Base-by-base conservation (phyloP, 2,113 vertebrate genomes). In the Pelvicachromis taeniatus region DNA sequence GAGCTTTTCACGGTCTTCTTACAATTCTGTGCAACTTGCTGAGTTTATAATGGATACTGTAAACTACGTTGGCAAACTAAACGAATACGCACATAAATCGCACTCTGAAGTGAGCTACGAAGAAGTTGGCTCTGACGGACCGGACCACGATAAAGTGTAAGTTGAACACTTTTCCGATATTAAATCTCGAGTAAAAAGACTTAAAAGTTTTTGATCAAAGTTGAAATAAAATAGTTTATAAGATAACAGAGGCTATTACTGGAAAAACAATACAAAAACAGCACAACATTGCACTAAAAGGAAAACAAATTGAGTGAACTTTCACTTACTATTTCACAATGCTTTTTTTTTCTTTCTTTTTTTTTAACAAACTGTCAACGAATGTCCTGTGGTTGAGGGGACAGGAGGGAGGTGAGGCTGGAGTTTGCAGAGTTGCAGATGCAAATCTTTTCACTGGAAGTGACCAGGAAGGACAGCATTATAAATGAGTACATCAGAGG, bases 71-170 rank as follows among this genome's bases (percentile, higher is more conserved):
- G 65, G 81, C 14, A 23, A 58, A n/a, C 80, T 96, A 1, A 65
- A 91, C 35, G 89, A 91, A n/a, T 55, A 78, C 9, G 48, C 55
- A 2, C 94, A 94, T 55, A 91, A 11, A 31, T 42, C 1, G 0
- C 2, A 9, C 1, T 61, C 7, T 4, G 1, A 1, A 2, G 5
- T 92, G 2, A 2, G 0, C 0, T 95, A 55, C 63, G 89, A 91
- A 3, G 87, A 85, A 2, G 63, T 89, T 2, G 10, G 6, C 3
- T 17, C 10, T 3, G 14, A 5, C 0, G 95, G 94, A 3, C 93
- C 81, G 1, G 90, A 83, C 4, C 94, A 95, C 26, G 84, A 50
- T 9, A 91, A 82, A 59, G 92, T 9, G 95, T 95, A 63, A 91
- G 93, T 82, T 53, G 9, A 53, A 53, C 50, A 50, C 16, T 19